Evolutionary conservation across 2,888 invertebrate species (phyloP), one percentile per base, ranked within the genome.

Genomic region (Aquatica leii): DNA sequence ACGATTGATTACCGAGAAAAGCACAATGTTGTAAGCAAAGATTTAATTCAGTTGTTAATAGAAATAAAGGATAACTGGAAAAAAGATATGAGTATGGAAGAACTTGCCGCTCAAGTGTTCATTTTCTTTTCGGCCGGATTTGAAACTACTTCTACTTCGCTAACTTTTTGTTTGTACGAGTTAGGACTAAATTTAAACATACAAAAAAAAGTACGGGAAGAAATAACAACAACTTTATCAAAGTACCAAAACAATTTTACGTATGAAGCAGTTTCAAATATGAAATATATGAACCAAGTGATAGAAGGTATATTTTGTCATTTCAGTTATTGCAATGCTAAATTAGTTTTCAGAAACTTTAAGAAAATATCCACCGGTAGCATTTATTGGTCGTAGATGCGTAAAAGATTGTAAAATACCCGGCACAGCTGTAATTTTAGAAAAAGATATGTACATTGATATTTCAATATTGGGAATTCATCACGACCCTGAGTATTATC

Each of bases 261-360:
- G 4, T 84, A 84, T 66, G 84, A 85, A 8, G 78, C 82, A 0
- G 67, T 84, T 57, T 73, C 75, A 65, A 82, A 84, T 18, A 80
- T 86, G 81, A 74, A 76, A 0, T 86, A 84, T 70, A 68, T 86
- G 58, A 82, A 83, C 50, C 80, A 81, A 71, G 82, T 84, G 3
- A 71, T 85, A 11, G 57, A 71, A n/a, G 71, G 73, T 73, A 84
- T 1, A 18, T 59, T 48, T 1, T 15, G 5, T 31, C 17, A 14
- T 35, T 35, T 35, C 11, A 6, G 24, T 24, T 24, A 24, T 24
- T 24, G n/a, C n/a, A 24, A 24, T 4, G 24, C 24, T 24, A 6
- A 24, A n/a, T n/a, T n/a, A 9, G 6, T 17, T 56, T 37, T 12
- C 11, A 58, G 58, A 58, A 58, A 58, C 58, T 4, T 18, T 58